phyloP scores from a whole-genome alignment of 2,888 invertebrate genomes.

The Dryococelus australis region DNA sequence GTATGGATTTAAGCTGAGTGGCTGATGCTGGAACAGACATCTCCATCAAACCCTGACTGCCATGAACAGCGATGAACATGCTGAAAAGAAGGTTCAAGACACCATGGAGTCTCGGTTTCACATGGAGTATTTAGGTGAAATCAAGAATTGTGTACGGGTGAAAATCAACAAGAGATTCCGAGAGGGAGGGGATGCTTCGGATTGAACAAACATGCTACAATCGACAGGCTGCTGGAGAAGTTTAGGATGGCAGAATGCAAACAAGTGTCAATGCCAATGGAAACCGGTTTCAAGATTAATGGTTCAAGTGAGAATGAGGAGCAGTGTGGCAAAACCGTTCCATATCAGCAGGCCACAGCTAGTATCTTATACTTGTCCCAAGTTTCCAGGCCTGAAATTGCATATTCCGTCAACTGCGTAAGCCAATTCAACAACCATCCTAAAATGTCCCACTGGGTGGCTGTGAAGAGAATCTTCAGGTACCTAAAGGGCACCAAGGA shows the following conservation, averaged over 20 bases:
- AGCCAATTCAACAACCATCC: background rate
- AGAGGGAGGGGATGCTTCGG: background rate
- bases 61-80: background rate
- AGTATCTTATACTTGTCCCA: slow-evolving; percentile 18
- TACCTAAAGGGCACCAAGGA: no score
- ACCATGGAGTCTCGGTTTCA: background rate
- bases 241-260: background rate
- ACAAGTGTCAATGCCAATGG: no score
- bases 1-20: slow-evolving; percentile 5
- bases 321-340: background rate
- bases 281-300: background rate
- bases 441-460: background rate
- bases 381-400: background rate
- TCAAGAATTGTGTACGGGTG: background rate
- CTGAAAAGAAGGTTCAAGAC: background rate
- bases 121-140: no score
- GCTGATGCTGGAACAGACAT: background rate
- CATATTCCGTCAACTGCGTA: background rate
- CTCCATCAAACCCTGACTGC: background rate
- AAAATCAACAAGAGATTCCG: background rate
- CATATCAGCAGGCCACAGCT: background rate
- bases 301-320: background rate
- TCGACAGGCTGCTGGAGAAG: background rate
- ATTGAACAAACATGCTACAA: no score
- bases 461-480: no score